Evolutionary conservation across 1,140 invertebrate species (phyloP), one percentile per base, ranked within the genome.

Genomic region (Zeugodacus cucurbitae): DNA sequence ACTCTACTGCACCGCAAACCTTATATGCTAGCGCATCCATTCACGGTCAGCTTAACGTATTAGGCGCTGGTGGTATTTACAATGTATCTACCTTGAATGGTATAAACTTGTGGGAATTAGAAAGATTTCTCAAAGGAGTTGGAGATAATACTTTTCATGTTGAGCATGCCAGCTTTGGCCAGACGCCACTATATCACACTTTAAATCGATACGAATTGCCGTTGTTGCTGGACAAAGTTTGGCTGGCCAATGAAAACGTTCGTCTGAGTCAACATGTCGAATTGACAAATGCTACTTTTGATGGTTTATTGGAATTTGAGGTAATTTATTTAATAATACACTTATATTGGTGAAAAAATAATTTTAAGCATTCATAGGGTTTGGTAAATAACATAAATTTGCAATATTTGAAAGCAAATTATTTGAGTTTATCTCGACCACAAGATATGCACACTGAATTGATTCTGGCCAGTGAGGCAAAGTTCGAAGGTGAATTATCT

Each of bases 231-330:
- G 89, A 92, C 57, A 85, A 87, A 11, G 89, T 91, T 14, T 93
- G 92, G 92, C 87, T 93, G 70, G 89, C 90, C 62, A 93, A 93
- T 78, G 92, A 93, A 67, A 70, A 90, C 88, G 89, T 90, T 6
- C 86, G 88, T 11, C 89, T 92, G 26, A 44, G 54, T 7, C 54
- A 88, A 37, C 89, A 90, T n/a, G 78, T 90, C 10, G 86, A 89
- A 41, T 87, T 89, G 20, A 87, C 87, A 0, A 88, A 89, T 11
- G 89, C 88, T 2, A 87, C 87, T 70, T 90, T 93, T 87, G 88
- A 91, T 20, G 92, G 92, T 34, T 85, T 93, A 57, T 59, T 93
- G 78, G 90, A 91, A 64, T 91, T 91, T 85, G 89, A 91, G 89
- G 92, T 93, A 86, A 74, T 89, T 78, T 8, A 22, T 6, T 59